phyloP scores from a whole-genome alignment of 2,797 vertebrate species.

The Loriculus beryllinus region DNA sequence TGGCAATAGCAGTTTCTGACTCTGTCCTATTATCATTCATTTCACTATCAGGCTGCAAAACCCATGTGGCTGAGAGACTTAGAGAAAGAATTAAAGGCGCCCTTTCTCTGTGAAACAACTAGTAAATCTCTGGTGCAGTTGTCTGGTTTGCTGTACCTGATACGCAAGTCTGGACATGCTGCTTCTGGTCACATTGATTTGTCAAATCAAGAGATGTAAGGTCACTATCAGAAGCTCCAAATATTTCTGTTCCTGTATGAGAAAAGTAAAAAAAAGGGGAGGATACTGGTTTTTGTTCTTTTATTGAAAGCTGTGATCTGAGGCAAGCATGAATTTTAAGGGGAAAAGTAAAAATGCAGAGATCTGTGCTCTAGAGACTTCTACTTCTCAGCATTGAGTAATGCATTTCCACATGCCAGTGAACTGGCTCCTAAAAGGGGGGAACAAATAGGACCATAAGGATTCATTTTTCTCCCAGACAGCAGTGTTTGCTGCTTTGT shows the following conservation, averaged over 20 bases:
- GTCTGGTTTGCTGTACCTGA: neutral
- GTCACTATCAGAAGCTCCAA: neutral
- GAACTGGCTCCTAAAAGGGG: neutral
- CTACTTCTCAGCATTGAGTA: neutral
- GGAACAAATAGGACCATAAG: neutral
- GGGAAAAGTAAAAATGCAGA: neutral
- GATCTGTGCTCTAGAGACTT: neutral
- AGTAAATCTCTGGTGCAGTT: neutral
- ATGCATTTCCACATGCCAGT: neutral
- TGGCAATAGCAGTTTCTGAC: neutral
- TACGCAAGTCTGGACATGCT: neutral
- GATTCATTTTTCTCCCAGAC: conserved; percentile 14
- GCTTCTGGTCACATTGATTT: neutral
- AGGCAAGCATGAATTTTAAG: neutral
- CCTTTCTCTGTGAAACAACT: neutral
- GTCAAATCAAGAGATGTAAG: neutral
- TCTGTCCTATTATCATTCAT: neutral
- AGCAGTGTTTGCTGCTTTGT: conserved; percentile 16
- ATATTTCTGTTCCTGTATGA: neutral
- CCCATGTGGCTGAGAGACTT: neutral
- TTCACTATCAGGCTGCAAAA: neutral
- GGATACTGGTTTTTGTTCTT: neutral
- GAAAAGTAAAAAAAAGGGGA: neutral
- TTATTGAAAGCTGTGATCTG: neutral
- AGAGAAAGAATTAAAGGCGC: neutral